These are phyloP conservation scores for Herminia tarsipennalis DNA, from an alignment of 2,888 invertebrate genomes.

Conservation along the genomic window DNA sequence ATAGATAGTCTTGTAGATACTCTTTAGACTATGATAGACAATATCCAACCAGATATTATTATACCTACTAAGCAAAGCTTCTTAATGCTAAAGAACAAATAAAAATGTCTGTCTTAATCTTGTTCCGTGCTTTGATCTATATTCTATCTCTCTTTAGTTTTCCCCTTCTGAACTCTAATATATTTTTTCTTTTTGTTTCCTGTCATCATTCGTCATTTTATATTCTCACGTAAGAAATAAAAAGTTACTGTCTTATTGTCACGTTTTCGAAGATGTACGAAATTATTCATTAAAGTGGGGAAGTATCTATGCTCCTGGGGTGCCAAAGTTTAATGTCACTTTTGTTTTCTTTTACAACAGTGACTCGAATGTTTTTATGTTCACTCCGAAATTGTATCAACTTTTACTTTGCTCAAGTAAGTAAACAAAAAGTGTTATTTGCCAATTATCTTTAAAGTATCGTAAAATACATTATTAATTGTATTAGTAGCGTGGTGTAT, in stretches of 20 bases:
- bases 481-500: no score
- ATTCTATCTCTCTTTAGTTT: neutral
- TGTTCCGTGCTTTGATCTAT: no score
- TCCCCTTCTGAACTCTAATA: neutral
- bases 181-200: neutral
- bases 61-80: no score
- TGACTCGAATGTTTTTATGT: neutral
- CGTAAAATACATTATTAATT: no score
- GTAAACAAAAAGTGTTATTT: slow-evolving; percentile 2
- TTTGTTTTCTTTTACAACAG: neutral
- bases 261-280: neutral
- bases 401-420: neutral
- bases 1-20: no score
- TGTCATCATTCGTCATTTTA: neutral
- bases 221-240: slow-evolving; percentile 1
- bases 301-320: neutral
- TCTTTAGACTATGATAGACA: no score
- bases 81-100: no score
- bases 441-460: neutral
- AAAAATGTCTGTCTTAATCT: no score
- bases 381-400: neutral
- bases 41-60: no score
- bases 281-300: neutral
- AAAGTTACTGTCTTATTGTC: neutral
- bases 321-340: neutral